Conservation (phyloP, 1,140 invertebrate species). For the Atopsyche davidsoni region DNA sequence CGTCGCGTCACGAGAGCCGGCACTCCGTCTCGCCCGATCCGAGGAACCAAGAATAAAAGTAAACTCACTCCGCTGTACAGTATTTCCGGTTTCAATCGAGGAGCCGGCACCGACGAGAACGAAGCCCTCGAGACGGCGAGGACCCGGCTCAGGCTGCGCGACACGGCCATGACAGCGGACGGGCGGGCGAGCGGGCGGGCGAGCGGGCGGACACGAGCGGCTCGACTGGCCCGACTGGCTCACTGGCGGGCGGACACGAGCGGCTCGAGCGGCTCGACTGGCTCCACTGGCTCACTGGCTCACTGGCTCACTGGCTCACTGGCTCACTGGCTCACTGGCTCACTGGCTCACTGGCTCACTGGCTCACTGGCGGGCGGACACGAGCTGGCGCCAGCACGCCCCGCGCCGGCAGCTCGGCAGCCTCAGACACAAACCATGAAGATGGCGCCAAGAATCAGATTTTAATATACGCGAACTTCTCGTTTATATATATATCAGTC, state of each 20-base stretch:
- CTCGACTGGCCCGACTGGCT: neutral
- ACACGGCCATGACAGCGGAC: conserved; percentile 3
- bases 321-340: neutral
- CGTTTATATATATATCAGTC: no score
- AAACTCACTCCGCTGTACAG: conserved; percentile 60
- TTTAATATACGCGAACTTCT: no score
- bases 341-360: no score
- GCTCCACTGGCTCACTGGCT: neutral
- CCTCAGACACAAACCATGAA: no score
- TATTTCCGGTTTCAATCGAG: conserved; percentile 54
- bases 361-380: no score
- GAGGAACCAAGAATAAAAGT: no score
- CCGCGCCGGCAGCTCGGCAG: no score
- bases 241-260: neutral
- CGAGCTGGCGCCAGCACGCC: no score
- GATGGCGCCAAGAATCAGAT: no score
- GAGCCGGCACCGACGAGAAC: conserved; percentile 42
- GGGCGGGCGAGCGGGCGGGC: no score
- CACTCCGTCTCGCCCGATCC: no score
- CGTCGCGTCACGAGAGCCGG: no score
- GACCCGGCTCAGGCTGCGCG: conserved; percentile 12
- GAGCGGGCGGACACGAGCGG: neutral
- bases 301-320: neutral
- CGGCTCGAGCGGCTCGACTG: neutral
- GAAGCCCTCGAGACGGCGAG: conserved; percentile 3